A percentile compares a stretch with the other conserved stretches of the same genome.
These are phyloP conservation scores for Silurus glanis DNA, from an alignment of 2,113 vertebrate species.

Conservation along the genomic window DNA sequence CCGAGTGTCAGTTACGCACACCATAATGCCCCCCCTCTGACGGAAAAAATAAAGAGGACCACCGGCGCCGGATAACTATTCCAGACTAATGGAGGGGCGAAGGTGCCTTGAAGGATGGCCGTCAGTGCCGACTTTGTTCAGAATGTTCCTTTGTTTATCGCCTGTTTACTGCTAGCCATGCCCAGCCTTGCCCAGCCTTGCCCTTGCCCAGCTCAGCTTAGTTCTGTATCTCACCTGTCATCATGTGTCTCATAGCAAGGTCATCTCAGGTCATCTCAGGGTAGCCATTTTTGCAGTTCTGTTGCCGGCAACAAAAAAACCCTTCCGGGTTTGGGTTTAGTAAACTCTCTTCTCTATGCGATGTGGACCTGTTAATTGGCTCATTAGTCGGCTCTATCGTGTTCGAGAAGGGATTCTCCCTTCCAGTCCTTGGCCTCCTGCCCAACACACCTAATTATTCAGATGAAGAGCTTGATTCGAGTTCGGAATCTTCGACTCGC, in stretches of 20 bases:
- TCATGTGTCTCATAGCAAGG: slow-evolving; percentile 12
- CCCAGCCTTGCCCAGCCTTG: slow-evolving; percentile 19
- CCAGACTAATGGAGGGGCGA: slow-evolving; percentile 3
- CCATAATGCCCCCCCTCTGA: neutral
- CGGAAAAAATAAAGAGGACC: neutral
- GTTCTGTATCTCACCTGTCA: slow-evolving; percentile 40
- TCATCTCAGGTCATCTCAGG: slow-evolving; percentile 13
- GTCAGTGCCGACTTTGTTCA: slow-evolving; percentile 18
- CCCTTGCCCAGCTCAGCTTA: slow-evolving; percentile 39
- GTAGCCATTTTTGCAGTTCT: neutral
- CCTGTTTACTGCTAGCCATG: slow-evolving; percentile 13
- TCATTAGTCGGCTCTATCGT: neutral
- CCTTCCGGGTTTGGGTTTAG: neutral
- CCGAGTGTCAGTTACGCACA: neutral
- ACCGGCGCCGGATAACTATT: neutral
- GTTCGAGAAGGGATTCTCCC: neutral
- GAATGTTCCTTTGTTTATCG: slow-evolving; percentile 1
- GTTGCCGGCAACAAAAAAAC: neutral
- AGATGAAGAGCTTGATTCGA: neutral
- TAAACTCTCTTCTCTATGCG: neutral
- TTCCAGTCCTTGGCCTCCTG: neutral
- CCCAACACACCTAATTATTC: slow-evolving; percentile 8
- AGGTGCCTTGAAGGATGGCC: slow-evolving; percentile 3
- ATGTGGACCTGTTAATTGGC: neutral
- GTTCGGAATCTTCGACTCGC: neutral